Base-by-base conservation (phyloP, 2,113 vertebrate species). In the Lucifuga dentata region DNA sequence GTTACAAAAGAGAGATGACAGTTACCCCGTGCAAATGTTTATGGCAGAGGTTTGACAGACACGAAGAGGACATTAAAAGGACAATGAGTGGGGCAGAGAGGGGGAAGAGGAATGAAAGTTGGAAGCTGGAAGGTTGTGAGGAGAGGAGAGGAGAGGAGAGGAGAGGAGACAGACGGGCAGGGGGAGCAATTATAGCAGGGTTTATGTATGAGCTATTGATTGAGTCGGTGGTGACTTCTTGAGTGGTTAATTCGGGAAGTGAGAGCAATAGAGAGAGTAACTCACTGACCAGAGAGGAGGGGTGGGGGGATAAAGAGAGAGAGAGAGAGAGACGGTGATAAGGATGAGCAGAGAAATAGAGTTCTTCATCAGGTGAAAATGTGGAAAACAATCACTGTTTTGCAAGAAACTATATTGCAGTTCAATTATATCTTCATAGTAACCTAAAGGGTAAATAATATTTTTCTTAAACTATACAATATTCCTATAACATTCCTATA, bases 141-240 rank as follows among this genome's bases (percentile, higher is more conserved):
- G 75, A 41, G 56, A 60, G 60, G 40, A 55, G 57, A 59, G 51
- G 53, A n/a, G 24, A 5, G 20, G 36, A 5, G 63, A 41, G 36
- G 73, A n/a, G 21, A 78, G 75, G 66, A 55, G 68, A 73, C 81
- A 88, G 89, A 88, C 90, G 88, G 90, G 78, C 88, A 69, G 71
- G 83, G 90, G 89, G 89, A 90, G 90, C 86, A 90, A 94, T 93
- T 93, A 93, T 92, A 93, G 91, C 88, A 86, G 90, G 91, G 90
- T 93, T 94, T 94, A 94, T 94, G 92, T 92, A 94, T 94, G 93
- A 94, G 92, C 86, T 94, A 94, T 94, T 92, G 93, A 94, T 93
- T 93, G 91, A 92, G 91, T 93, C 91, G 87, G 92, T 92, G 92
- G 92, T 93, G 93, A 94, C 92, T 93, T 94, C 92, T 93, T 94